A percentile compares a stretch with the other conserved stretches of the same genome.
Evolutionary conservation across 2,797 vertebrate genomes (phyloP).

Genomic region (Monodelphis domestica): DNA sequence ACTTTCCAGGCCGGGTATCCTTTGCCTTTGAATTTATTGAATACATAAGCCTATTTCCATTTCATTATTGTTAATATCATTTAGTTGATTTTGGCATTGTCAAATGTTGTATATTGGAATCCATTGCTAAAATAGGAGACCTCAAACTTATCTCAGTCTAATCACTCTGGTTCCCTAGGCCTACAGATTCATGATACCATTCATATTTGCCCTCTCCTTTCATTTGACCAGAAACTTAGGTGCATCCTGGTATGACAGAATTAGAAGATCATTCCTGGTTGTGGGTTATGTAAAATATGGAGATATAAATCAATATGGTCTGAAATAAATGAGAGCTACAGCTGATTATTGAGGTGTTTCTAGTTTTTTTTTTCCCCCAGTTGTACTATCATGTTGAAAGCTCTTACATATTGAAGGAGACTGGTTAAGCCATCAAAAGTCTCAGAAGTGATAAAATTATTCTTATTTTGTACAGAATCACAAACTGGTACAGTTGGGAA

Average conservation of each 20-base stretch:
- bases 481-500: not conserved
- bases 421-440: not conserved
- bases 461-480: not conserved
- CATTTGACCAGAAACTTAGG: not conserved
- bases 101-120: not conserved
- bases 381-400: not conserved
- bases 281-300: not conserved
- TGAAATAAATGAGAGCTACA: fast-evolving
- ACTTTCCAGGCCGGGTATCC: not conserved
- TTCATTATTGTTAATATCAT: not conserved
- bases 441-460: not conserved
- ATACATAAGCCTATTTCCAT: not conserved
- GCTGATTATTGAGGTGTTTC: not conserved
- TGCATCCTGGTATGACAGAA: not conserved
- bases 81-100: not conserved
- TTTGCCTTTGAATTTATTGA: not conserved
- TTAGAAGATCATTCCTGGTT: fast-evolving
- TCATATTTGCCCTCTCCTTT: not conserved
- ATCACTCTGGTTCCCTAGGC: not conserved
- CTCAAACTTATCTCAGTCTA: not conserved
- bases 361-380: not conserved
- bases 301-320: not conserved
- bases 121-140: not conserved
- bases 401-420: fast-evolving
- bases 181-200: not conserved